These are phyloP conservation scores for Thunnus thynnus DNA, from an alignment of 2,113 vertebrate species.

Conservation along the genomic window DNA sequence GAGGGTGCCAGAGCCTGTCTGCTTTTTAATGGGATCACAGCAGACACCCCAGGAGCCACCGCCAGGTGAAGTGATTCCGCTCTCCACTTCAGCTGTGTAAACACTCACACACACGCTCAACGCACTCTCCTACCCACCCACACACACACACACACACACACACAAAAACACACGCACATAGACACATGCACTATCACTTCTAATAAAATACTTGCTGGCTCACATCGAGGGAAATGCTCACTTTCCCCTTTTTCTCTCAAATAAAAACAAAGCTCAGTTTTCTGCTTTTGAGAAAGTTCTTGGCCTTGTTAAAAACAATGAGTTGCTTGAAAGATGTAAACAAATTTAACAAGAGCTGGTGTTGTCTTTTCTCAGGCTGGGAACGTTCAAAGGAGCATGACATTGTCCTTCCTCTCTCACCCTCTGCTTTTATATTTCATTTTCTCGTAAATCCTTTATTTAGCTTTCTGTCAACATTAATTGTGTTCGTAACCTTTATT, in stretches of 20 bases:
- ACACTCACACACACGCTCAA: slow-evolving; percentile 53
- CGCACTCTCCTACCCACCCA: background rate
- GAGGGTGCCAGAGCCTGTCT: slow-evolving; percentile 76
- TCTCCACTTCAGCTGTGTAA: slow-evolving; percentile 75
- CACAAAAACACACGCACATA: slow-evolving; percentile 2
- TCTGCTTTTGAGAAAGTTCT: slow-evolving; percentile 53
- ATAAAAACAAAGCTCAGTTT: slow-evolving; percentile 62
- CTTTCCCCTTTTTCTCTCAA: slow-evolving; percentile 57
- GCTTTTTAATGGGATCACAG: slow-evolving; percentile 76
- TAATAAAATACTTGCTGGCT: slow-evolving; percentile 62
- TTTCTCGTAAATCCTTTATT: slow-evolving; percentile 47
- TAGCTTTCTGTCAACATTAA: slow-evolving; percentile 42
- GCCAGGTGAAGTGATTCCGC: slow-evolving; percentile 79
- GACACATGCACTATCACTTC: slow-evolving; percentile 55
- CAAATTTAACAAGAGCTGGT: slow-evolving; percentile 68
- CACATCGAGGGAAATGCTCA: slow-evolving; percentile 51
- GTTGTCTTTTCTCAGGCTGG: slow-evolving; percentile 65
- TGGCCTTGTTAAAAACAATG: slow-evolving; percentile 65
- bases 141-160: background rate
- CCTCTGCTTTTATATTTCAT: slow-evolving; percentile 47
- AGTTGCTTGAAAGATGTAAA: slow-evolving; percentile 69
- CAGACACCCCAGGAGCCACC: slow-evolving; percentile 69
- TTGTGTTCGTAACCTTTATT: slow-evolving; percentile 34
- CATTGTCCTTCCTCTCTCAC: slow-evolving; percentile 45
- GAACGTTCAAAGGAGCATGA: slow-evolving; percentile 46